phyloP scores from a whole-genome alignment of 2,113 vertebrate genomes.

The Microcebus tavaratra region DNA sequence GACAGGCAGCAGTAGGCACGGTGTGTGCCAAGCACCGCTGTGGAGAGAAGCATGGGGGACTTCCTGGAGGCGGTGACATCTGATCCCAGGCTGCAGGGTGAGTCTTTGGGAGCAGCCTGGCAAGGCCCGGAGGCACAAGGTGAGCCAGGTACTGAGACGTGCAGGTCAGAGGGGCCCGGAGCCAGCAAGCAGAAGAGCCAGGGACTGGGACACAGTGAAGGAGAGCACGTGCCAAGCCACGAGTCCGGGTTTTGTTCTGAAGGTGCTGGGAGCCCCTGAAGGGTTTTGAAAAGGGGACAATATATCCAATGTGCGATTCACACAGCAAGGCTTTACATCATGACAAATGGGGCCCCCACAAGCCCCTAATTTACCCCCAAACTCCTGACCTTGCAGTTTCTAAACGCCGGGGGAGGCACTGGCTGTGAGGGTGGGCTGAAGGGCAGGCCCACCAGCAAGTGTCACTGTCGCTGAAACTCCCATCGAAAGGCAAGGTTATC shows the following conservation, averaged over 20 bases:
- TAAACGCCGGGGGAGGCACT: not conserved
- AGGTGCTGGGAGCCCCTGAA: not conserved
- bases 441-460: not conserved
- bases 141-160: not conserved
- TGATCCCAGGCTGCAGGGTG: no score
- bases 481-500: not conserved
- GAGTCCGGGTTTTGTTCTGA: not conserved
- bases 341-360: not conserved
- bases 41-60: not conserved
- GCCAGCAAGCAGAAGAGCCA: no score
- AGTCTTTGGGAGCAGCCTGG: not conserved
- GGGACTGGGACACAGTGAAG: not conserved
- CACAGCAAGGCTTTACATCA: not conserved
- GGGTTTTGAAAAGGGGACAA: not conserved
- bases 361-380: not conserved
- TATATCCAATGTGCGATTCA: fast-evolving
- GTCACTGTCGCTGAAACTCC: not conserved
- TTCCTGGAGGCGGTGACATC: not conserved
- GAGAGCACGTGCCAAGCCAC: no score
- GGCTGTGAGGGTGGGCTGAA: not conserved
- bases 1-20: not conserved
- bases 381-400: not conserved
- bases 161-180: not conserved
- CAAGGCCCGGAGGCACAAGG: not conserved
- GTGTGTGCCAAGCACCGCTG: not conserved